phyloP scores from a whole-genome alignment of 1,140 invertebrate genomes.

The Drosophila sucinea region DNA sequence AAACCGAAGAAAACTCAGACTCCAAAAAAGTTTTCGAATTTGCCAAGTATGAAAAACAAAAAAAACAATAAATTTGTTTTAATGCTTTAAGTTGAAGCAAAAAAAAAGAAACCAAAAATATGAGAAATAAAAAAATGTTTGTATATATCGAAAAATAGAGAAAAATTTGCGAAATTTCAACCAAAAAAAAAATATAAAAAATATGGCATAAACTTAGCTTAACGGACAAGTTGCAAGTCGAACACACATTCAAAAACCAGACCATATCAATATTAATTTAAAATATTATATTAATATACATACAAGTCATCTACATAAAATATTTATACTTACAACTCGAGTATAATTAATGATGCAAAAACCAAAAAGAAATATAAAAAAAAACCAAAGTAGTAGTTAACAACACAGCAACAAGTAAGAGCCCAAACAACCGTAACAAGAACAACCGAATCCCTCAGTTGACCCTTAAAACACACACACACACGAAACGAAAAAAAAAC shows the following conservation, averaged over 20 bases:
- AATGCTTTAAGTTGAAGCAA: neutral
- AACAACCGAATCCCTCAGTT: constrained; percentile 26
- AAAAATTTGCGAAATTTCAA: neutral
- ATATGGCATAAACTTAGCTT: neutral
- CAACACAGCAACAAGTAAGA: constrained; percentile 15
- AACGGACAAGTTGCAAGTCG: constrained; percentile 1
- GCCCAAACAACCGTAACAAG: constrained; percentile 18
- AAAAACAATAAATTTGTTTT: constrained; percentile 20
- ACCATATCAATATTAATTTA: constrained; percentile 74
- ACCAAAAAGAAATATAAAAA: neutral
- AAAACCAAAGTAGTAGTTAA: constrained; percentile 5
- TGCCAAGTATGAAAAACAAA: neutral
- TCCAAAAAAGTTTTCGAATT: constrained; percentile 41
- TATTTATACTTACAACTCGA: constrained; percentile 3
- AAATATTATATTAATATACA: constrained; percentile 44
- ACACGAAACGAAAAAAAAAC: neutral
- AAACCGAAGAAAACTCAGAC: constrained; percentile 16
- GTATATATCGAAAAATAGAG: neutral
- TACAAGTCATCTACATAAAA: constrained; percentile 44
- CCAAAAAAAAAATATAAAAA: too few species aligned
- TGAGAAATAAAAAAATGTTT: constrained; percentile 10
- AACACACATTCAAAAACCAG: constrained; percentile 47
- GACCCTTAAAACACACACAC: neutral
- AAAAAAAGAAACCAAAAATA: neutral
- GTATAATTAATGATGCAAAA: neutral